Evolutionary conservation across 2,888 invertebrate genomes (phyloP).

Genomic region (Enchytraeus crypticus): DNA sequence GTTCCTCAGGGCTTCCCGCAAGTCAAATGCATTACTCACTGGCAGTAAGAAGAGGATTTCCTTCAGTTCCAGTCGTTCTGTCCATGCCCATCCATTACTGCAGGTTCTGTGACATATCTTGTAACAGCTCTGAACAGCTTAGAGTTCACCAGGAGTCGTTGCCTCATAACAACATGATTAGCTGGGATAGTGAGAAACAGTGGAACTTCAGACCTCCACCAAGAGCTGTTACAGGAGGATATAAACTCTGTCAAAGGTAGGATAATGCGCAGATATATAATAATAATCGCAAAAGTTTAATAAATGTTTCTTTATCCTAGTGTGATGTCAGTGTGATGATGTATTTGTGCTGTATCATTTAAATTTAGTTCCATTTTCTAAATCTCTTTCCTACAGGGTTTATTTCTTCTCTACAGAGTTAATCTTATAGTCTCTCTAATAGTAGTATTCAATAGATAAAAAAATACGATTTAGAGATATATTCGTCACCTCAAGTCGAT

Average conservation of each 20-base stretch:
- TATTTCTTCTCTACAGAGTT: too few relatives aligned
- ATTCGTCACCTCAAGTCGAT: too few relatives aligned
- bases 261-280: constrained; percentile 3
- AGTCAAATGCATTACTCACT: too few relatives aligned
- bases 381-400: too few relatives aligned
- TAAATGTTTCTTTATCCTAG: too few relatives aligned
- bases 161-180: constrained; percentile 40
- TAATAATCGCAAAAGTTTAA: too few relatives aligned
- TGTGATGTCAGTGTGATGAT: neutral
- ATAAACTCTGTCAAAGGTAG: constrained; percentile 36
- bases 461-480: too few relatives aligned
- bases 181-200: constrained; percentile 43
- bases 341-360: neutral
- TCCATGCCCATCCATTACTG: too few relatives aligned
- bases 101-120: constrained; percentile 28
- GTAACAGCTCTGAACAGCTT: constrained; percentile 41
- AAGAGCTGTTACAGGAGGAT: constrained; percentile 30
- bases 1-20: neutral
- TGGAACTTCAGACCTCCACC: constrained; percentile 46
- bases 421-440: too few relatives aligned
- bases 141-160: constrained; percentile 41
- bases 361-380: neutral
- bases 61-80: too few relatives aligned
- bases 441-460: too few relatives aligned
- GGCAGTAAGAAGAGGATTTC: too few relatives aligned